phyloP scores from a whole-genome alignment of 92 coral and sea anemone species.

The Palythoa heliodiscus region DNA sequence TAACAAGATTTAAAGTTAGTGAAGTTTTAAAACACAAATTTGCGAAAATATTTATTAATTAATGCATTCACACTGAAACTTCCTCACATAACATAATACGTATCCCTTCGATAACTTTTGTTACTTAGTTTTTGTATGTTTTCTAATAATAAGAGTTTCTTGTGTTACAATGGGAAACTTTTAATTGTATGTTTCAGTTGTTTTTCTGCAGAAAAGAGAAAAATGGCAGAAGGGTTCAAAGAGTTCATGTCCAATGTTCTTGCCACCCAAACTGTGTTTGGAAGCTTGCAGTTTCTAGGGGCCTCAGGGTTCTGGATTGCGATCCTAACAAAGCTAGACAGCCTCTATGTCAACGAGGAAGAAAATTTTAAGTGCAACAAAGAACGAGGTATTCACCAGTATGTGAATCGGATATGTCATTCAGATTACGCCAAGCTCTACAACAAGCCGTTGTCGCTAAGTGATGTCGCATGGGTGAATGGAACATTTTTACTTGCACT shows the following conservation, averaged over 20 bases:
- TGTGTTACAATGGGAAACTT: background rate
- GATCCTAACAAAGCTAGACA: conserved; percentile 24
- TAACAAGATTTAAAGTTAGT: no score
- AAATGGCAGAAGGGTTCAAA: conserved; percentile 41
- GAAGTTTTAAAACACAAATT: no score
- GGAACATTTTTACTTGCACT: conserved; percentile 13
- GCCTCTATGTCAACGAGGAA: conserved; percentile 31
- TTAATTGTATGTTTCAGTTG: background rate
- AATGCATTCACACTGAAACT: no score
- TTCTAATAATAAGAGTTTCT: no score
- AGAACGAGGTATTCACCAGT: conserved; percentile 32
- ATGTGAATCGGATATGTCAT: conserved; percentile 38
- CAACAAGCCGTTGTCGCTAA: conserved; percentile 31
- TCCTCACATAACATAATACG: no score
- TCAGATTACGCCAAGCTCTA: conserved; percentile 31
- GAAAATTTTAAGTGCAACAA: conserved; percentile 22
- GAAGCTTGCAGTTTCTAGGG: conserved; percentile 31
- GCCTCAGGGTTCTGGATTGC: conserved; percentile 42
- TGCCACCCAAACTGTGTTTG: conserved; percentile 41
- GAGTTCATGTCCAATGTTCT: conserved; percentile 44
- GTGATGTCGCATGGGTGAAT: conserved; percentile 35
- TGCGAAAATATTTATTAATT: no score
- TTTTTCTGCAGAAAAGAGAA: conserved; percentile 14
- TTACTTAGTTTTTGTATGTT: no score
- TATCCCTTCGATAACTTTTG: no score